Evolutionary conservation across 2,797 vertebrate genomes (phyloP), one percentile per base, ranked within the genome.

Genomic region (Notolabrus celidotus): DNA sequence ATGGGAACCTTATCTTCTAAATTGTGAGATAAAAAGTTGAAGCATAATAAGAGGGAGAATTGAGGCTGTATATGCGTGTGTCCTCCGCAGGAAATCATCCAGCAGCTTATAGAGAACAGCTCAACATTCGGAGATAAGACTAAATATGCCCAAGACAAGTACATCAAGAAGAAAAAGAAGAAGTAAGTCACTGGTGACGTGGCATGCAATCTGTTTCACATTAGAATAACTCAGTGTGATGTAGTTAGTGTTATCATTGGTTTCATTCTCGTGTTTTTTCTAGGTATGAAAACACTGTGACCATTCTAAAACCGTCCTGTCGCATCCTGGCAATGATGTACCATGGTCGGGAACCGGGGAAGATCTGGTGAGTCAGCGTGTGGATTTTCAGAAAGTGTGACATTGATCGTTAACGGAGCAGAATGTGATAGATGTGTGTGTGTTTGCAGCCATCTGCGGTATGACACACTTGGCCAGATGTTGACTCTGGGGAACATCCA

Each of bases 101-200:
- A 99, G 56, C 96, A 98, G 80, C 95, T 99, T 45, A 96, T 99
- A 90, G 96, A 99, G 75, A 98, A 99, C 94, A 99, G 97, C 79
- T 94, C 97, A 46, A 99, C 97, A 0, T 99, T 99, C 84, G 93
- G 92, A 83, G 96, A 96, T 92, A 99, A 99, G 93, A 99, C 98
- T 8, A 97, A 95, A 87, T 99, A 98, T 89, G 95, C 98, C 64
- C 98, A 99, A 91, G 95, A 96, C 76, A 99, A 99, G 86, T 99
- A 99, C 92, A 99, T 99, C 84, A 99, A 99, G 94, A 99, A 99
- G 94, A 99, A 99, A 93, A 99, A 97, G 77, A 99, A 96, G 84
- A 99, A 99, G 98, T 99, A 92, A 96, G 97, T 93, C 25, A 16
- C n/a, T 46, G 39, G 0, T 4, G 2, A 31, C 39, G 60, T n/a